Base-by-base conservation (phyloP, 2,113 vertebrate genomes). In the Dissostichus mawsoni region DNA sequence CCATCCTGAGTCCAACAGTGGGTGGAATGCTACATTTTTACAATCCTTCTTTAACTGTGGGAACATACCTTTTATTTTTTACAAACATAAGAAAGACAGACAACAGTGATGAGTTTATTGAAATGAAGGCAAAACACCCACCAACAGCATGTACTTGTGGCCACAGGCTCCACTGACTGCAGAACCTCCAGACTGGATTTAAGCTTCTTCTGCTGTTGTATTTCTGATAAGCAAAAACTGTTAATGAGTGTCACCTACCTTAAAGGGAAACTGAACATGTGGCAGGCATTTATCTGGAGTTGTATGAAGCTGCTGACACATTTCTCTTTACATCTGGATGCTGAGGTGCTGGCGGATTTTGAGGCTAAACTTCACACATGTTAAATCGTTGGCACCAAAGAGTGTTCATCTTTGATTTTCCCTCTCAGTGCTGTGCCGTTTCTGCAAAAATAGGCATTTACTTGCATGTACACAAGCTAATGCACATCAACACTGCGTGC, bases 271-370 rank as follows among this genome's bases (percentile, higher is more conserved):
- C 64, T 47, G 8, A 47, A 41, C 44, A 25, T 57, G 41, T 63
- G 48, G 17, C 36, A 59, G 29, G 59, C 66, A 82, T 79, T 68
- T 75, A 76, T 79, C 25, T 79, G 65, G 14, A 57, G 23, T 52
- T 80, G 79, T 25, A 58, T 58, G 14, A 83, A 73, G 33, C 29
- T 55, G 80, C 80, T 69, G 72, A 83, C 66, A 57, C 33, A 47
- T 69, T 75, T 75, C 61, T 57, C 20, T 75, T 67, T 47, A 53
- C 25, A 44, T 51, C 18, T 20, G 25, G 23, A 63, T 25, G 8
- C 48, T 74, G 56, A 74, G 25, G 25, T 17, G n/a, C 25, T 45
- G 17, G 13, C 16, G 25, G 48, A 67, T 73, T 29, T 23, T 63
- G 14, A 10, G 9, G 52, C 44, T 11, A 8, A 63, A 69, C 18